phyloP scores from a whole-genome alignment of 2,797 vertebrate genomes.

The Myotis pilosus region DNA sequence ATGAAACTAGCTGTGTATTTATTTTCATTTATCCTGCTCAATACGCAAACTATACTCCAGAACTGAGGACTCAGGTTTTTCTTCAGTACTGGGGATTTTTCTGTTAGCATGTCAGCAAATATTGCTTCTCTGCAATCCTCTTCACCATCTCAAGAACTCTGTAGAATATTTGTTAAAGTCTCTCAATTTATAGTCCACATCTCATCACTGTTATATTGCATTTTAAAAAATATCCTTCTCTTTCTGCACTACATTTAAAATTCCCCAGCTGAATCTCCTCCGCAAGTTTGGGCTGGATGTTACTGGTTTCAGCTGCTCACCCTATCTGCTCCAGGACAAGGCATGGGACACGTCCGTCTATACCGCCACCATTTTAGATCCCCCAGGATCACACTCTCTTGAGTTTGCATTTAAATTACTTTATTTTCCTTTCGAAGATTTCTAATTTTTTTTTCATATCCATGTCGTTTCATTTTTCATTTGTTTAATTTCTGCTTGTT shows the following conservation, averaged over 20 bases:
- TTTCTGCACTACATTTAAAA: background rate
- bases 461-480: constrained; percentile 4
- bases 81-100: background rate
- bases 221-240: background rate
- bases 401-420: constrained; percentile 9
- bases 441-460: background rate
- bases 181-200: background rate
- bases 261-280: background rate
- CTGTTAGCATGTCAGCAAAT: background rate
- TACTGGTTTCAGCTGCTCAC: too few species aligned
- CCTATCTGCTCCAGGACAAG: too few species aligned
- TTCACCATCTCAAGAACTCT: background rate
- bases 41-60: background rate
- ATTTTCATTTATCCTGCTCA: constrained; percentile 5
- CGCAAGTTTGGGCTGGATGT: too few species aligned
- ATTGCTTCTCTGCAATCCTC: background rate
- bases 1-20: background rate
- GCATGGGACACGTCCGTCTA: too few species aligned
- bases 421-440: constrained; percentile 9
- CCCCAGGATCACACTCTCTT: background rate
- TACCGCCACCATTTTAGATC: too few species aligned
- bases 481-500: background rate
- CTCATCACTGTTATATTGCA: background rate
- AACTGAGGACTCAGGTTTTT: background rate
- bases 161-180: background rate